Evolutionary conservation across 1,140 invertebrate species (phyloP), one percentile per base, ranked within the genome.

Genomic region (Coelopa frigida): DNA sequence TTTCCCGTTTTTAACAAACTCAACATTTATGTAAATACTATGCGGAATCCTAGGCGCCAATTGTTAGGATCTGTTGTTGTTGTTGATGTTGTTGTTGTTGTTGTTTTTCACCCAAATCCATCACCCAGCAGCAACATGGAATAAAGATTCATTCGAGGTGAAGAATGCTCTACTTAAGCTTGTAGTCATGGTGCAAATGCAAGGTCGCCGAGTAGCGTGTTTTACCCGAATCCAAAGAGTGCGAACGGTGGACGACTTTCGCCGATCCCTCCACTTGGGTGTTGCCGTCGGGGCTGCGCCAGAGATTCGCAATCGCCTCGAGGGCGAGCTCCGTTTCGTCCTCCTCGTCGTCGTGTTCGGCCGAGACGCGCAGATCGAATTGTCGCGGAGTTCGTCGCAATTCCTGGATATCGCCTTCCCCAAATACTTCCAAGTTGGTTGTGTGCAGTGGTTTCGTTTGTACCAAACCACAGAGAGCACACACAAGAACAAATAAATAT

Each of bases 171-270:
- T n/a, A n/a, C n/a, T 14, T 11, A 40, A 24, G 55, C 50, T 52
- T 65, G 54, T 67, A 67, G 37, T 68, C 64, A 52, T 67, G 63
- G 55, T 62, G 64, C 3, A 67, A 27, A 51, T 68, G 64, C 8
- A 68, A 36, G 23, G 56, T 53, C n/a, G 58, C 64, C 43, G 57
- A 55, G 35, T 61, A 67, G 47, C 51, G 61, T 37, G 61, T 68
- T 41, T 53, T 68, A 53, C 64, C 64, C 18, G 37, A 49, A 50
- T 61, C 47, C 41, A 52, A 27, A 14, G 54, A 42, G 41, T 44
- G 59, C 5, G 37, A 43, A 3, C 58, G 58, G 49, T 68, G 64
- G 38, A 64, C 52, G 2, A 68, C 49, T 7, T 56, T 52, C 0
- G 61, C 64, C 0, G 64, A 61, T 5, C 64, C 64, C 18, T 68